A percentile compares a stretch with the other conserved stretches of the same genome.
These are phyloP conservation scores for Podiceps cristatus DNA, from an alignment of 2,113 vertebrate genomes.

Conservation along the genomic window DNA sequence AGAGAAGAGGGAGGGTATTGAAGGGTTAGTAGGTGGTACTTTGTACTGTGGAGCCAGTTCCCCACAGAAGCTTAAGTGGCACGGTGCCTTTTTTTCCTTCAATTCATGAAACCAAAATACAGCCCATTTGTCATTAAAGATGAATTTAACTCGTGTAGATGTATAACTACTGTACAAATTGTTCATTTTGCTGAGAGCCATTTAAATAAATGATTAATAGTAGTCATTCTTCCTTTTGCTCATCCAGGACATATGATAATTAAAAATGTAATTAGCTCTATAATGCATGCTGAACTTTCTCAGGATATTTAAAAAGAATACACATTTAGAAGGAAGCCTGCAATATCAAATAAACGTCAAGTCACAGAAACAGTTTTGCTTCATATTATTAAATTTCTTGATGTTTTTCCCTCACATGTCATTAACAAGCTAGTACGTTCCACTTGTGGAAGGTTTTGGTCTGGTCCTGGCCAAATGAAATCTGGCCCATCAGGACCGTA, in stretches of 20 bases:
- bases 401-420: neutral
- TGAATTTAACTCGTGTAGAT: neutral
- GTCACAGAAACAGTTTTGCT: neutral
- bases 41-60: neutral
- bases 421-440: neutral
- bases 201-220: constrained; percentile 20
- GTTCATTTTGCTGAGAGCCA: neutral
- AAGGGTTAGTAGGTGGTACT: neutral
- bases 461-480: neutral
- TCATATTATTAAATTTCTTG: neutral
- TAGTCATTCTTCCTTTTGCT: neutral
- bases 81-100: neutral
- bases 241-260: neutral
- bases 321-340: neutral
- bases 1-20: neutral
- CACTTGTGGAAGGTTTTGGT: neutral
- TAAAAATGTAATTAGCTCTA: constrained; percentile 10
- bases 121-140: neutral
- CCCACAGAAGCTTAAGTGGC: neutral
- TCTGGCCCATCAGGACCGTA: neutral
- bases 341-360: neutral
- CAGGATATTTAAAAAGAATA: neutral
- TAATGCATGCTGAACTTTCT: neutral
- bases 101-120: neutral
- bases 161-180: neutral